Conservation (phyloP, 2,888 invertebrate species). For the Arctia plantaginis region DNA sequence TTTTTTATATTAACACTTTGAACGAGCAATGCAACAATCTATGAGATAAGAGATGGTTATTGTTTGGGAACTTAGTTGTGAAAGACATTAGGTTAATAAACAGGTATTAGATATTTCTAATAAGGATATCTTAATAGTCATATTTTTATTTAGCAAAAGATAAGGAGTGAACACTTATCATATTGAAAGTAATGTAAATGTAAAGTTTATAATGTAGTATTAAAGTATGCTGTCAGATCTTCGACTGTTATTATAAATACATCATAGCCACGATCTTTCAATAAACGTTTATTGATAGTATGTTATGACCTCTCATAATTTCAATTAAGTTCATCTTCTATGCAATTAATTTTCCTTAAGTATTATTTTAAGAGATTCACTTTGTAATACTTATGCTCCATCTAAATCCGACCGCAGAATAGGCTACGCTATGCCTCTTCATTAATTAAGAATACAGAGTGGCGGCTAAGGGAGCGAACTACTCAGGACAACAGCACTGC, state of each 20-base stretch:
- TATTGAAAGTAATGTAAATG: too few species aligned
- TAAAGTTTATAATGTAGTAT: not conserved
- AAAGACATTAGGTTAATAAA: not conserved
- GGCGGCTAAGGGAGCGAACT: too few species aligned
- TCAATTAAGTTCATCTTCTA: conserved; percentile 1
- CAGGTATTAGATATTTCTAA: not conserved
- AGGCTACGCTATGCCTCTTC: too few species aligned
- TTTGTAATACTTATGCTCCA: not conserved
- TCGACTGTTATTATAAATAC: not conserved
- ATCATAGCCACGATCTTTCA: not conserved
- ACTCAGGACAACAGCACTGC: too few species aligned
- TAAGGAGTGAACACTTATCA: not conserved
- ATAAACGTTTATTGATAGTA: not conserved
- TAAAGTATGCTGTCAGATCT: not conserved
- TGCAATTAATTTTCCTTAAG: not conserved
- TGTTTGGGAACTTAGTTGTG: too few species aligned
- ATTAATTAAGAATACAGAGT: too few species aligned
- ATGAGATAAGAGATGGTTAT: too few species aligned
- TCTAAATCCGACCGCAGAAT: not conserved
- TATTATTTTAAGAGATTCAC: not conserved
- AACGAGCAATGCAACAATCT: too few species aligned
- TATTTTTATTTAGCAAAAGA: not conserved
- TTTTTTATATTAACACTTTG: too few species aligned
- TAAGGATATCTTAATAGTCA: not conserved
- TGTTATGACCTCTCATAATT: not conserved